A percentile compares a stretch with the other conserved stretches of the same genome.
Evolutionary conservation across 1,140 invertebrate genomes (phyloP).

Genomic region (Lucilia sericata): DNA sequence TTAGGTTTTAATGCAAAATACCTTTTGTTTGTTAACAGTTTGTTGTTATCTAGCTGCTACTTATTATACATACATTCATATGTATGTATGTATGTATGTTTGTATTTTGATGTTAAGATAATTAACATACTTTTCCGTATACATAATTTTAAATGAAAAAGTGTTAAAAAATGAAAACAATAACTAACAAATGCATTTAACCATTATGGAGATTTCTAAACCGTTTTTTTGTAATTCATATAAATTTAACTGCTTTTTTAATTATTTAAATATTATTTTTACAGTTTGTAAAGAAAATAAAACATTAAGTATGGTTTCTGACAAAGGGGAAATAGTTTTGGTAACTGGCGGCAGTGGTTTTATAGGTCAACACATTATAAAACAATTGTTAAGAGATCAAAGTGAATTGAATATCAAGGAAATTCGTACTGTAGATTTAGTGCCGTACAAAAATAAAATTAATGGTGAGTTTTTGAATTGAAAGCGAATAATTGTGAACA

Average conservation of each 20-base stretch:
- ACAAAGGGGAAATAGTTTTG: slow-evolving; percentile 60
- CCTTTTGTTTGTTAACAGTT: background rate
- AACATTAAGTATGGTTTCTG: slow-evolving; percentile 44
- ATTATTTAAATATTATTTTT: slow-evolving; percentile 46
- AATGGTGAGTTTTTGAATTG: slow-evolving; percentile 58
- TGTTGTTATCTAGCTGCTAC: no score
- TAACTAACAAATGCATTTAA: background rate
- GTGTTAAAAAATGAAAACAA: background rate
- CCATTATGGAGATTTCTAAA: no score
- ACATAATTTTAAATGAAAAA: slow-evolving; percentile 5
- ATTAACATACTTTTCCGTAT: slow-evolving; percentile 18
- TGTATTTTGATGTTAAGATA: background rate
- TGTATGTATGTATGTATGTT: background rate
- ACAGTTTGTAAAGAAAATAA: slow-evolving; percentile 14
- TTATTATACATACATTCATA: no score
- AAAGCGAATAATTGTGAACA: background rate
- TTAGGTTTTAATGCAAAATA: background rate
- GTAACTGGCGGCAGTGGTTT: slow-evolving; percentile 74
- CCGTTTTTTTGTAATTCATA: background rate
- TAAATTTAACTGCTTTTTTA: background rate
- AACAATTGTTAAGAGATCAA: slow-evolving; percentile 70
- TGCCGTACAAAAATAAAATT: slow-evolving; percentile 71
- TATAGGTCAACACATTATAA: slow-evolving; percentile 76
- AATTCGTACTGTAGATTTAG: slow-evolving; percentile 74
- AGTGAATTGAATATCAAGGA: slow-evolving; percentile 69